A percentile compares a stretch with the other conserved stretches of the same genome.
Conservation (phyloP, 1,140 invertebrate species). For the Caerostris extrusa region DNA sequence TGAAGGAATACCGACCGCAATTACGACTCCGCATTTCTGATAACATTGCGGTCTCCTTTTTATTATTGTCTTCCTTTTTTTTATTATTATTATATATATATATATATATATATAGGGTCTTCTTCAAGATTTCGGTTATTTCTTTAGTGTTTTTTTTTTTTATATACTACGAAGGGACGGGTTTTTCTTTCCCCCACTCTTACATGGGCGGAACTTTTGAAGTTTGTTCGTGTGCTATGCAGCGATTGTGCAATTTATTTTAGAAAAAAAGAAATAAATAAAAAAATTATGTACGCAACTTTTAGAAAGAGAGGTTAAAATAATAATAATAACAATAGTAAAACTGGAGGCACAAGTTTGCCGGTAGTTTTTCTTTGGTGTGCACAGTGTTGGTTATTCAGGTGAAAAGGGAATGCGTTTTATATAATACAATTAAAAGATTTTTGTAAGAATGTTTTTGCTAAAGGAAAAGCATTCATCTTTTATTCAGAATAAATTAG, state of each 20-base stretch:
- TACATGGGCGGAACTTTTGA: neutral
- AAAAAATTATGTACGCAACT: neutral
- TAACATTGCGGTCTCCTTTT: constrained; percentile 2
- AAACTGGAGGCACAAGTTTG: constrained; percentile 28
- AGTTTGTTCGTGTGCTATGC: constrained; percentile 29
- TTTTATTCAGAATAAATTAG: neutral
- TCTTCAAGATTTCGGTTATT: neutral
- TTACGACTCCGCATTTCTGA: constrained; percentile 69
- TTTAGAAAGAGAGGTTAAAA: neutral
- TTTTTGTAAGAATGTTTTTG: constrained; percentile 28
- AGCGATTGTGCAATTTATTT: neutral
- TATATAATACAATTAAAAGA: constrained; percentile 1
- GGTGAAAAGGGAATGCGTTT: neutral
- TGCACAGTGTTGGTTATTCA: neutral
- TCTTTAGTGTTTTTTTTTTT: constrained; percentile 26
- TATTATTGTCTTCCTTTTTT: constrained; percentile 36
- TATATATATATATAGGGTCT: neutral
- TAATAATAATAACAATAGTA: neutral
- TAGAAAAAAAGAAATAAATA: too few species aligned
- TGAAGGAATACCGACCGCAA: constrained; percentile 52
- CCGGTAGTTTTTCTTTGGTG: neutral
- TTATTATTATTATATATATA: too few species aligned
- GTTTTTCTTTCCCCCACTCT: neutral
- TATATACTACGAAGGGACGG: neutral
- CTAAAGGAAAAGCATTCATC: neutral